phyloP scores from a whole-genome alignment of 2,797 vertebrate species.

The Lagothrix lagotricha region DNA sequence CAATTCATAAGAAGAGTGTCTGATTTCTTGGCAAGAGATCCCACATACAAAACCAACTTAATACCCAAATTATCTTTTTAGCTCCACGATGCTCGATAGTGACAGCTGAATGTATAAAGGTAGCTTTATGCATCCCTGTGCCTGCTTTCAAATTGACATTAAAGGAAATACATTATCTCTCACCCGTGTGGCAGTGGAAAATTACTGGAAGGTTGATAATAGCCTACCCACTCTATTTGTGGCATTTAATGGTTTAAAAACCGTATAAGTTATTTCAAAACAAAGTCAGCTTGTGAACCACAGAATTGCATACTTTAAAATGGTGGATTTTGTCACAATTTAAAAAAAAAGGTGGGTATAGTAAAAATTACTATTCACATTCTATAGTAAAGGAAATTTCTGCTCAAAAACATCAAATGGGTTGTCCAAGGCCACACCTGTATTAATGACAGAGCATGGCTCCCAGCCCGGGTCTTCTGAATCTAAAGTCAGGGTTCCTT shows the following conservation, averaged over 20 bases:
- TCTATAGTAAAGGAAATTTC: not conserved
- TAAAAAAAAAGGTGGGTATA: not conserved
- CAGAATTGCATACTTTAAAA: not conserved
- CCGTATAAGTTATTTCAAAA: constrained; percentile 14
- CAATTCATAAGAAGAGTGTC: constrained; percentile 18
- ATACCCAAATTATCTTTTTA: not conserved
- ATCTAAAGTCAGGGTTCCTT: not conserved
- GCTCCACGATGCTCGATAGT: not conserved
- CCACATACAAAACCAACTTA: constrained; percentile 57
- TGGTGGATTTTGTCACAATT: not conserved
- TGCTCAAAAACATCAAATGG: not conserved
- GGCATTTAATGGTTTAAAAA: constrained; percentile 9
- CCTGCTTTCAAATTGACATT: constrained; percentile 47
- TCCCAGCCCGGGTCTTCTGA: not conserved
- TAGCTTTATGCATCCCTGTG: not conserved
- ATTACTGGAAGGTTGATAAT: not conserved
- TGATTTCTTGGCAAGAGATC: constrained; percentile 38
- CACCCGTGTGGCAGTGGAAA: not conserved
- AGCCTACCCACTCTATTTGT: not conserved
- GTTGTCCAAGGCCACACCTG: not conserved
- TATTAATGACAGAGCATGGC: not conserved
- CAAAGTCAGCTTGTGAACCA: not conserved
- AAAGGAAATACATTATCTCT: not conserved
- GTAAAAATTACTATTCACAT: not conserved
- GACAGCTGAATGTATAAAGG: constrained; percentile 7